Conservation (phyloP, 2,797 vertebrate species). For the Esox lucius region DNA sequence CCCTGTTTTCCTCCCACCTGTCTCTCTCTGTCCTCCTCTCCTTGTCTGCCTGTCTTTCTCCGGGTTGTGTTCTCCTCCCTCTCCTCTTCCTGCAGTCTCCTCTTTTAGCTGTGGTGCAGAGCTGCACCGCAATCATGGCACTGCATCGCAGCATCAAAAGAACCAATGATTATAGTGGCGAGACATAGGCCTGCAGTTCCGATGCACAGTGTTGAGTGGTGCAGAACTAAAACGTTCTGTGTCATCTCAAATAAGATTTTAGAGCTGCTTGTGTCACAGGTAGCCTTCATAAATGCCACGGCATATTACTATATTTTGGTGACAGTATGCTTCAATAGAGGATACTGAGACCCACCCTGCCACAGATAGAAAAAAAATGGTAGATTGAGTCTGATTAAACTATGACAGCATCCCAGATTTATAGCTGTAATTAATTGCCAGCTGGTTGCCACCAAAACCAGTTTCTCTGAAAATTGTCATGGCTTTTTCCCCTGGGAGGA, state of each 20-base stretch:
- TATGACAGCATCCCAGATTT: not conserved
- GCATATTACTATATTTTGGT: not conserved
- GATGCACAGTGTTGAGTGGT: slow-evolving; percentile 24
- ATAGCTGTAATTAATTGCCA: not conserved
- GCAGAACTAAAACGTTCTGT: slow-evolving; percentile 19
- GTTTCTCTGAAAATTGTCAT: slow-evolving; percentile 1
- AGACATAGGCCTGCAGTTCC: slow-evolving; percentile 40
- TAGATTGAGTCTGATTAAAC: not conserved
- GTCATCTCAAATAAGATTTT: not conserved
- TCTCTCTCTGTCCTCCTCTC: slow-evolving; percentile 21
- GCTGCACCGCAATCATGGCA: not conserved
- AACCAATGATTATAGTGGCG: slow-evolving; percentile 42
- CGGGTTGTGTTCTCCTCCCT: not conserved
- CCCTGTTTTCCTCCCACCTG: slow-evolving; percentile 25
- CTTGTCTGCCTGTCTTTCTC: not conserved
- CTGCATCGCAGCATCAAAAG: slow-evolving; percentile 1
- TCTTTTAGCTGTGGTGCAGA: not conserved
- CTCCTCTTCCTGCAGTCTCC: slow-evolving; percentile 5
- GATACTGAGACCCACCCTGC: not conserved
- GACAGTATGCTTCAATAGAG: not conserved
- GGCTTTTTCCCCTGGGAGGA: not conserved
- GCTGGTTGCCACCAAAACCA: not conserved
- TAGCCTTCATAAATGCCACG: not conserved
- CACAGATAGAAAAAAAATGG: not conserved
- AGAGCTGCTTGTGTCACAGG: not conserved